These are phyloP conservation scores for Dendrolimus pini DNA, from an alignment of 2,888 invertebrate genomes.

Conservation along the genomic window DNA sequence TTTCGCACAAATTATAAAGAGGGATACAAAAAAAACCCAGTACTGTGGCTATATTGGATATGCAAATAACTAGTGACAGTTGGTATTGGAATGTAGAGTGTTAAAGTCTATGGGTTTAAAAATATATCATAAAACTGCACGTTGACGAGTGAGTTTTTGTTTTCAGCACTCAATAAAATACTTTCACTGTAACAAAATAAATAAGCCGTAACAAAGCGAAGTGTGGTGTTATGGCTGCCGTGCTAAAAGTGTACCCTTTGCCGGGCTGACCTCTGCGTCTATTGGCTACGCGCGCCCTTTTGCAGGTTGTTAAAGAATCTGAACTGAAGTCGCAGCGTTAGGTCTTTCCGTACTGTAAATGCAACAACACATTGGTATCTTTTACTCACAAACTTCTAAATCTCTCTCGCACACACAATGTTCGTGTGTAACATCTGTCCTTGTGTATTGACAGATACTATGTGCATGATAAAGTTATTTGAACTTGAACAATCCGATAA, in stretches of 20 bases:
- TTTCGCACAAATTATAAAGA: too few relatives aligned
- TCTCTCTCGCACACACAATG: conserved; percentile 15
- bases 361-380: conserved; percentile 69
- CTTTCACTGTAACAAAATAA: conserved; percentile 34
- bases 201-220: conserved; percentile 66
- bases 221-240: conserved; percentile 59
- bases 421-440: background rate
- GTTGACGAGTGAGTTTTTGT: conserved; percentile 23
- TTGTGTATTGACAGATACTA: background rate
- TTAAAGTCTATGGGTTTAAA: too few relatives aligned
- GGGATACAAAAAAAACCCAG: too few relatives aligned
- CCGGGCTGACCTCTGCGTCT: conserved; percentile 63
- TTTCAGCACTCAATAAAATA: conserved; percentile 45
- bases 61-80: too few relatives aligned
- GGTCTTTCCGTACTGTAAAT: conserved; percentile 95
- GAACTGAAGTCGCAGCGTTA: conserved; percentile 96
- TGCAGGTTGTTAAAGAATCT: conserved; percentile 95
- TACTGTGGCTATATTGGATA: too few relatives aligned
- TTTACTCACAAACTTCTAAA: conserved; percentile 24
- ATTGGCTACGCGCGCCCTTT: conserved; percentile 92
- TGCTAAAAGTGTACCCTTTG: conserved; percentile 51
- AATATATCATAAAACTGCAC: conserved; percentile 52
- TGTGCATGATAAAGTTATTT: background rate
- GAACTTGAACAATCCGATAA: background rate
- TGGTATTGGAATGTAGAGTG: too few relatives aligned